Evolutionary conservation across 2,797 vertebrate genomes (phyloP).

Genomic region (Phyllotis vaccarum): DNA sequence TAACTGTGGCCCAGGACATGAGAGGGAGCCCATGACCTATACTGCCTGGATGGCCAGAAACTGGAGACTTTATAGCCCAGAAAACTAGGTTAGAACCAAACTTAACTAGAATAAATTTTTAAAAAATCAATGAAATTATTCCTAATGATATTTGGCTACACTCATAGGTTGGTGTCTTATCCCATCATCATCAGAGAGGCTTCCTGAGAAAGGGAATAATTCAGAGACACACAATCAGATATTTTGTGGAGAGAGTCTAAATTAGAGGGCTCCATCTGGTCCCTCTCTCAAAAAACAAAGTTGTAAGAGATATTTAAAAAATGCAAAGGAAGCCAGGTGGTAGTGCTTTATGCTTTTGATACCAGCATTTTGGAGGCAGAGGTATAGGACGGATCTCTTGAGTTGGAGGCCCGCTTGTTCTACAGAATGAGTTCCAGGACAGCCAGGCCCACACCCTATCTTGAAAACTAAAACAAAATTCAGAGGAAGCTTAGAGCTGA

Average conservation of each 20-base stretch:
- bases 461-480: not conserved
- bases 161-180: not conserved
- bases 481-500: slow-evolving; percentile 5
- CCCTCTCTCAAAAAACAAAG: not conserved
- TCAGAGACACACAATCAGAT: not conserved
- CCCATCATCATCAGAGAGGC: not conserved
- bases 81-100: not conserved
- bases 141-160: not conserved
- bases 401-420: not conserved
- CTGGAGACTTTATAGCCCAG: not conserved
- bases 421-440: not conserved
- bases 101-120: not conserved
- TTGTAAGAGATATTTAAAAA: not conserved
- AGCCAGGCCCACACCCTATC: not conserved
- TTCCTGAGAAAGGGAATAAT: not conserved
- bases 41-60: not conserved
- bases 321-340: not conserved
- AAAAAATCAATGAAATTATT: not conserved
- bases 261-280: not conserved
- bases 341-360: not conserved
- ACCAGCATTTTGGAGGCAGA: not conserved
- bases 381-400: not conserved
- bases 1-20: not conserved
- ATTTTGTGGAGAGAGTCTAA: not conserved
- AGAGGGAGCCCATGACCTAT: not conserved